These are phyloP conservation scores for Callithrix jacchus DNA, from an alignment of 2,113 vertebrate species.

Conservation along the genomic window DNA sequence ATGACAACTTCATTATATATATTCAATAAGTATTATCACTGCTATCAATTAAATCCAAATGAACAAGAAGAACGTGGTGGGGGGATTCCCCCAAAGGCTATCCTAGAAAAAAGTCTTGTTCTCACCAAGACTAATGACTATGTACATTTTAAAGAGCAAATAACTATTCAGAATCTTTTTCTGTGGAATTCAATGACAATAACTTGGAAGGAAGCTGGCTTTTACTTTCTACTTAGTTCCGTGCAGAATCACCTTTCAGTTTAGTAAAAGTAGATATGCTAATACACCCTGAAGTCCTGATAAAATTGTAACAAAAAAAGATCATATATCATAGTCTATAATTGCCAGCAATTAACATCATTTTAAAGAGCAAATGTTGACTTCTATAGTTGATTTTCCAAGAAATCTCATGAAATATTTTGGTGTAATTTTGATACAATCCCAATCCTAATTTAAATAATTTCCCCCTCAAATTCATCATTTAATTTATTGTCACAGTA, in stretches of 20 bases:
- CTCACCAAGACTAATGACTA: neutral
- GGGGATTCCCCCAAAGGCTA: neutral
- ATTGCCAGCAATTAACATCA: neutral
- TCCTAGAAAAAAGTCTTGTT: neutral
- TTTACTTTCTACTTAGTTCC: neutral
- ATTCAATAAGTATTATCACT: neutral
- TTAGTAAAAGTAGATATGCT: neutral
- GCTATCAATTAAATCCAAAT: neutral
- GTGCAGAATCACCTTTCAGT: neutral
- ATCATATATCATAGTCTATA: neutral
- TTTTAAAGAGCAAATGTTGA: neutral
- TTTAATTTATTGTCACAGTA: neutral
- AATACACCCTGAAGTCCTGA: neutral
- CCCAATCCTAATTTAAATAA: neutral
- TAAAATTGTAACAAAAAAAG: neutral
- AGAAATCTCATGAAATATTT: constrained; percentile 37
- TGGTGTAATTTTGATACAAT: neutral
- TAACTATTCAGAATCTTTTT: neutral
- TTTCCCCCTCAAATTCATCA: neutral
- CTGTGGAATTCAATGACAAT: neutral
- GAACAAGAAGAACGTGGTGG: neutral
- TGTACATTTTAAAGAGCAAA: neutral
- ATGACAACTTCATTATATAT: neutral
- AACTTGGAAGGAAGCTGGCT: neutral
- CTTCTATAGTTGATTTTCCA: neutral